A percentile compares a stretch with the other conserved stretches of the same genome.
phyloP scores from a whole-genome alignment of 92 coral and sea anemone species.

The Meandrina meandrites region DNA sequence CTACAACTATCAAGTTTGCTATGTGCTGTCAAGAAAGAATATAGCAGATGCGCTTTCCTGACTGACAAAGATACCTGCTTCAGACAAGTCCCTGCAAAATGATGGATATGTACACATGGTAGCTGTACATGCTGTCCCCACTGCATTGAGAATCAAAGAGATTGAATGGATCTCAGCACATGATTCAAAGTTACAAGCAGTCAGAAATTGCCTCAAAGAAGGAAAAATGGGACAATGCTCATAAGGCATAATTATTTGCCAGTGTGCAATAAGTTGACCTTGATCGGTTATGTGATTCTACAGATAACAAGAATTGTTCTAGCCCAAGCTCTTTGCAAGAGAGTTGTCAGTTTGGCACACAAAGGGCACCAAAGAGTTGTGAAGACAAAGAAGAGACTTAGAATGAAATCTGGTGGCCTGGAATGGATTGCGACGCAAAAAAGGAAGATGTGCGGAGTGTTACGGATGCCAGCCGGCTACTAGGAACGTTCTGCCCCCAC shows the following conservation, averaged over 20 bases:
- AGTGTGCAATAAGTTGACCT: constrained; percentile 47
- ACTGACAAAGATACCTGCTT: neutral
- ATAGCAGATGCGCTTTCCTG: neutral
- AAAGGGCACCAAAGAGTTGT: constrained; percentile 60
- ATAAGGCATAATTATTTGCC: constrained; percentile 32
- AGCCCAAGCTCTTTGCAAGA: constrained; percentile 48
- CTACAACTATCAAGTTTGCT: neutral
- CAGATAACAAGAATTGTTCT: constrained; percentile 49
- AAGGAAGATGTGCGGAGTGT: constrained; percentile 26
- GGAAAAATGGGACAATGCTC: constrained; percentile 62
- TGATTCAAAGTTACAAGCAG: constrained; percentile 48
- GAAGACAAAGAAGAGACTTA: constrained; percentile 55
- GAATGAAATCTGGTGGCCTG: constrained; percentile 67
- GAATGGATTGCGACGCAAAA: constrained; percentile 50
- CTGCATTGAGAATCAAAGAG: constrained; percentile 50
- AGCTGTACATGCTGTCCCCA: constrained; percentile 57
- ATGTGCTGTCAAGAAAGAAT: neutral
- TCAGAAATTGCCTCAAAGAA: constrained; percentile 45
- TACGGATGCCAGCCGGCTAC: constrained; percentile 43
- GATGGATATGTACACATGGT: neutral
- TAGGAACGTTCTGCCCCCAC: constrained; percentile 33
- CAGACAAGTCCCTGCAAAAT: neutral
- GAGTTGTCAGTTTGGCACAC: constrained; percentile 45
- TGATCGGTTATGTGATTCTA: constrained; percentile 52
- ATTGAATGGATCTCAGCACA: constrained; percentile 60